phyloP scores from a whole-genome alignment of 2,888 invertebrate genomes.

The Drosophila sordidula region DNA sequence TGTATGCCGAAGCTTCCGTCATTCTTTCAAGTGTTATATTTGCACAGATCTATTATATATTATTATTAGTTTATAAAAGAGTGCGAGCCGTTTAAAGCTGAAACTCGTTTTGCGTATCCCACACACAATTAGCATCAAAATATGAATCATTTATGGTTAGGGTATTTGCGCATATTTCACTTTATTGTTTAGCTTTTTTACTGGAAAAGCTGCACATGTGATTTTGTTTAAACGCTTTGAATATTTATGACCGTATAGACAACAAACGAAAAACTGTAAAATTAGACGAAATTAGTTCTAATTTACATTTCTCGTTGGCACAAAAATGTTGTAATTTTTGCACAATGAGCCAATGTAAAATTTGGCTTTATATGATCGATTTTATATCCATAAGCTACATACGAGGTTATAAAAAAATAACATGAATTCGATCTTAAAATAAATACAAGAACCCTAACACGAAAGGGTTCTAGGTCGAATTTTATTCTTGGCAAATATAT shows the following conservation, averaged over 20 bases:
- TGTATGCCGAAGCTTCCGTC: slow-evolving; percentile 20
- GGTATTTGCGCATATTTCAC: slow-evolving; percentile 15
- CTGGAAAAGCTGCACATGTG: neutral
- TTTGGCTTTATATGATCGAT: slow-evolving; percentile 3
- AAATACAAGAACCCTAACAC: no score
- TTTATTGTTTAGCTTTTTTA: slow-evolving; percentile 2
- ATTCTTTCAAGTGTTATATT: neutral
- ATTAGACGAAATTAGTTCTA: neutral
- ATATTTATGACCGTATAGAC: slow-evolving; percentile 6
- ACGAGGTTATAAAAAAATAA: no score
- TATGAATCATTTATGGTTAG: slow-evolving; percentile 12
- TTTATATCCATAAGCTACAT: neutral
- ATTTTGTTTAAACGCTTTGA: slow-evolving; percentile 1
- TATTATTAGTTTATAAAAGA: slow-evolving; percentile 16
- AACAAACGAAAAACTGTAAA: slow-evolving; percentile 3
- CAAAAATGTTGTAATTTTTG: neutral
- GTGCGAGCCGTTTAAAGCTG: slow-evolving; percentile 22
- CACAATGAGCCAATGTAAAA: slow-evolving; percentile 1
- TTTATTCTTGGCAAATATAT: no score
- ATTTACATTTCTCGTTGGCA: neutral
- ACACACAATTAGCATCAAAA: slow-evolving; percentile 49
- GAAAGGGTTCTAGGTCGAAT: no score
- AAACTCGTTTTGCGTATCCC: slow-evolving; percentile 43
- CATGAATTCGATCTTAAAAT: no score
- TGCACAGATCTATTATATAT: slow-evolving; percentile 16